phyloP scores from a whole-genome alignment of 2,113 vertebrate species.

The Pterocles gutturalis region DNA sequence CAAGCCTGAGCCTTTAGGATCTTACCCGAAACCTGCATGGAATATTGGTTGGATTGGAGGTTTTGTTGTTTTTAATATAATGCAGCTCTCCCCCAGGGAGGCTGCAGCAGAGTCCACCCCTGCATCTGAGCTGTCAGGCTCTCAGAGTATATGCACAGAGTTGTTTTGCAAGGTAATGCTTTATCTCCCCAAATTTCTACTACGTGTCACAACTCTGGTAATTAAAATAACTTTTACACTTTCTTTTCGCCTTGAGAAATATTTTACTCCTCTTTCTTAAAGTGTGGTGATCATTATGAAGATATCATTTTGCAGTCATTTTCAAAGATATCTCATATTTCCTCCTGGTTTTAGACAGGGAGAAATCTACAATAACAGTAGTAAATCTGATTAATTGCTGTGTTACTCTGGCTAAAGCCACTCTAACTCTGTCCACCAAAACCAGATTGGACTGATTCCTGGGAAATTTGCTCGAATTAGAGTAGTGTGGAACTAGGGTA shows the following conservation, averaged over 20 bases:
- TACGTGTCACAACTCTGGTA: background rate
- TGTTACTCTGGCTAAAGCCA: background rate
- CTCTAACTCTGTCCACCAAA: background rate
- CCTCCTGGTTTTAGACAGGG: background rate
- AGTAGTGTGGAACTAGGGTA: background rate
- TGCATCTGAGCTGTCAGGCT: background rate
- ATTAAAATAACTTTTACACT: background rate
- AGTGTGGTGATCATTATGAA: background rate
- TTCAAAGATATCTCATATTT: background rate
- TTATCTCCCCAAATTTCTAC: background rate
- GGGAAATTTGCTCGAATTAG: background rate
- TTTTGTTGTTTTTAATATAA: background rate
- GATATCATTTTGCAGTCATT: background rate
- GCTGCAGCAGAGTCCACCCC: background rate
- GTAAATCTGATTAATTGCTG: background rate
- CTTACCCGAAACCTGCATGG: background rate
- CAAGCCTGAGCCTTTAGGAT: background rate
- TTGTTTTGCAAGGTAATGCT: background rate
- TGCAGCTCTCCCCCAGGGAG: background rate
- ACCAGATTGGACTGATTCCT: background rate
- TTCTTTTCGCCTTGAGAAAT: background rate
- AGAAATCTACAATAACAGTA: background rate
- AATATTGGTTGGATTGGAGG: background rate
- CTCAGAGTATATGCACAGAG: rapidly evolving
- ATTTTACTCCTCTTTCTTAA: background rate